phyloP scores from a whole-genome alignment of 2,797 vertebrate genomes.

The Mus spretus region DNA sequence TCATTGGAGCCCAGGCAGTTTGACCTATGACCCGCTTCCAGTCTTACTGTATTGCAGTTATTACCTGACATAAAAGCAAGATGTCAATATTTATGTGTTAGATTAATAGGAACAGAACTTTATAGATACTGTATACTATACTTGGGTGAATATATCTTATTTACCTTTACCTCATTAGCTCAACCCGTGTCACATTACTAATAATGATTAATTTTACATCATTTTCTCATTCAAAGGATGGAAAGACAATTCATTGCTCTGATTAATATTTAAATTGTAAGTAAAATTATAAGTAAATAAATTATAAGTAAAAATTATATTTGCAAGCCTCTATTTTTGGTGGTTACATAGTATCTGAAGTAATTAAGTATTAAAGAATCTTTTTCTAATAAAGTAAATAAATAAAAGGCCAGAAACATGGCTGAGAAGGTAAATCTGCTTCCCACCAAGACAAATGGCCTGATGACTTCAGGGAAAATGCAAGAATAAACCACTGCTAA shows the following conservation, averaged over 20 bases:
- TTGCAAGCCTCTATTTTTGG: neutral
- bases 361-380: neutral
- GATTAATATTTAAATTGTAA: neutral
- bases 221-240: neutral
- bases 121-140: neutral
- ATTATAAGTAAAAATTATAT: neutral
- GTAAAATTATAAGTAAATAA: neutral
- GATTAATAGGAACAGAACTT: neutral
- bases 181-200: neutral
- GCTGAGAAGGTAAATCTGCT: neutral
- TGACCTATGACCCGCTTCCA: neutral
- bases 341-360: neutral
- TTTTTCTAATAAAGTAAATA: neutral
- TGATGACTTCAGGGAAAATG: neutral
- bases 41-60: neutral
- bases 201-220: neutral
- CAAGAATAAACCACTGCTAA: neutral
- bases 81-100: neutral
- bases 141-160: neutral
- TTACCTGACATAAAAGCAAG: neutral
- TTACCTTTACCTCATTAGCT: neutral
- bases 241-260: neutral
- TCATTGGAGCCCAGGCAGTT: neutral
- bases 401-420: neutral
- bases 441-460: neutral